These are phyloP conservation scores for Agrochola litura DNA, from an alignment of 2,888 invertebrate species.

Conservation along the genomic window DNA sequence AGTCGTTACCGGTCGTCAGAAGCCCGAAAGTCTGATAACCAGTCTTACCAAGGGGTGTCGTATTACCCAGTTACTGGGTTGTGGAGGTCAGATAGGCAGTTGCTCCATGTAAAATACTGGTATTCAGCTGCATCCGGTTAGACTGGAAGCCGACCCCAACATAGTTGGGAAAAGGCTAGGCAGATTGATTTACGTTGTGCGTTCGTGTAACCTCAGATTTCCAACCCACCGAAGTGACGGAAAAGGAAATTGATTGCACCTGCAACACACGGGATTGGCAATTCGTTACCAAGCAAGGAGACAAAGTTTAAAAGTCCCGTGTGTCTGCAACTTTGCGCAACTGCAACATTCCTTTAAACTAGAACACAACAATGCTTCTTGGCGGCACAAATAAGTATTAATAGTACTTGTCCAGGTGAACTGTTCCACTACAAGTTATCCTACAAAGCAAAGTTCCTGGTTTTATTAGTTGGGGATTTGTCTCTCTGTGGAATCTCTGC, in stretches of 20 bases:
- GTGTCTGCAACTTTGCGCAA: slow-evolving; percentile 26
- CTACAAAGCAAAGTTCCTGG: slow-evolving; percentile 9
- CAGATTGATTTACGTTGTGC: too few relatives aligned
- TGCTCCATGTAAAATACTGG: too few relatives aligned
- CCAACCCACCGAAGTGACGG: neutral
- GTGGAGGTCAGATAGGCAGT: too few relatives aligned
- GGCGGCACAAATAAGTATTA: neutral
- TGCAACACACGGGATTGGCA: slow-evolving; percentile 30
- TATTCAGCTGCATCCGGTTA: too few relatives aligned
- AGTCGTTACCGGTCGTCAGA: too few relatives aligned
- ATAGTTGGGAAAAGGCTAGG: too few relatives aligned
- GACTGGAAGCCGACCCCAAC: too few relatives aligned
- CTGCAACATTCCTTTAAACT: slow-evolving; percentile 16
- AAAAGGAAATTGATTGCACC: slow-evolving; percentile 28
- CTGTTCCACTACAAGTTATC: slow-evolving; percentile 21
- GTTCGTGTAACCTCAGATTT: neutral
- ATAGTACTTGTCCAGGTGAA: slow-evolving; percentile 14
- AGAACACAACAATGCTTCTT: slow-evolving; percentile 38
- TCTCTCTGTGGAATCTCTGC: neutral
- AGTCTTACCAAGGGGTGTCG: too few relatives aligned
- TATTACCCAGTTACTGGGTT: too few relatives aligned
- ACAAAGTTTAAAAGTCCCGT: slow-evolving; percentile 28
- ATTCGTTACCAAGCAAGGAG: slow-evolving; percentile 39
- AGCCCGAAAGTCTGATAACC: too few relatives aligned
- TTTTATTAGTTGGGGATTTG: slow-evolving; percentile 14